Evolutionary conservation across 2,113 vertebrate species (phyloP), one percentile per base, ranked within the genome.

Genomic region (Tachysurus vachellii): DNA sequence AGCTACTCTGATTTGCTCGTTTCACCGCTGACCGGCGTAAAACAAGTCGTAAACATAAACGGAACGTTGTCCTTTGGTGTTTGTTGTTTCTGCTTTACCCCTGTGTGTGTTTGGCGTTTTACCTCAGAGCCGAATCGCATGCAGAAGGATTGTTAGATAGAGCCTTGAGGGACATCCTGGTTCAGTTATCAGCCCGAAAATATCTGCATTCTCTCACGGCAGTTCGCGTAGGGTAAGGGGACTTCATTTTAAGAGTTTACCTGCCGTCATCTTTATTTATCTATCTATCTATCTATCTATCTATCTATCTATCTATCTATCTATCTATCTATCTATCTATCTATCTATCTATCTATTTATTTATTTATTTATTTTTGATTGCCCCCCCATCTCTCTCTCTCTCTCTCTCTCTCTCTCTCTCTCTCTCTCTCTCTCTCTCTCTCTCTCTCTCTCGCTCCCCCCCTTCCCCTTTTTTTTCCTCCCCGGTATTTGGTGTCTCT

Each of bases 151-250:
- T 97, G 93, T 97, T 99, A 95, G 96, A 96, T 96, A 96, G 97
- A 97, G 96, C 96, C 95, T 97, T 97, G 94, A 97, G 97, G 94
- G 96, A 96, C 95, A 96, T 97, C 94, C 95, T 97, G 96, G 96
- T 96, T 93, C 97, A 97, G 94, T 94, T 98, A 93, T 97, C 96
- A 90, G 96, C 97, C 93, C 96, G 97, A 93, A 97, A 97, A 95
- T 97, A 97, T 94, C 96, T 98, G 93, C 97, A 97, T 95, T 96
- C 97, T 91, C 95, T 98, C 93, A 94, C 97, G 96, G 96, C 97
- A 95, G 95, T 97, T 92, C 95, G 96, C 92, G 93, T 96, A 94
- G 97, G 97, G 97, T 99, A 98, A 99, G 95, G 96, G 93, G 89
- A 90, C 92, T 92, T 94, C 89, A 59, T 94, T 92, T 91, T 93